Percentiles rank a stretch among this genome's conserved stretches.
phyloP scores from a whole-genome alignment of 2,888 invertebrate genomes.

The Cremastinae sp. region DNA sequence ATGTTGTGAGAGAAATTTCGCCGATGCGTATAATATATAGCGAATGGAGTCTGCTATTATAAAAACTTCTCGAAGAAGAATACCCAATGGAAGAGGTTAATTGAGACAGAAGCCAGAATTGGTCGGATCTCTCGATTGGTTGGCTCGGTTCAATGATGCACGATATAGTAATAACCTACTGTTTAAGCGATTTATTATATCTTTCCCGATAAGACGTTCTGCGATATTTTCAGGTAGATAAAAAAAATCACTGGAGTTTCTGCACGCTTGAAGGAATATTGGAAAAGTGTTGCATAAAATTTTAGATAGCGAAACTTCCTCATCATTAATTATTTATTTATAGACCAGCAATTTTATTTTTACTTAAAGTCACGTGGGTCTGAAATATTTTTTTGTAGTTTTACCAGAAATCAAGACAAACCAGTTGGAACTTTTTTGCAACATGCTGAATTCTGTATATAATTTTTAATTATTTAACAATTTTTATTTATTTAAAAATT shows the following conservation, averaged over 20 bases:
- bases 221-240: slow-evolving; percentile 28
- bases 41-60: slow-evolving; percentile 11
- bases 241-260: not conserved
- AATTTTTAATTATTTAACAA: too few species aligned
- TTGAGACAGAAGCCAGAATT: slow-evolving; percentile 18
- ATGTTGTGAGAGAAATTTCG: too few species aligned
- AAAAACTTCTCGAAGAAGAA: slow-evolving; percentile 5
- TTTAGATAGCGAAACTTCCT: too few species aligned
- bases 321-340: too few species aligned
- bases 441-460: too few species aligned
- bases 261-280: too few species aligned
- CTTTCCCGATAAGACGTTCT: slow-evolving; percentile 19
- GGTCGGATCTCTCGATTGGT: slow-evolving; percentile 23
- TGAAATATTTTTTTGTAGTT: too few species aligned
- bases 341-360: too few species aligned
- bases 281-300: not conserved
- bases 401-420: too few species aligned
- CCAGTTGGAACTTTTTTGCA: too few species aligned
- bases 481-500: too few species aligned
- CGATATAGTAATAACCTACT: slow-evolving; percentile 16
- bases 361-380: too few species aligned
- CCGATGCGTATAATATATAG: slow-evolving; percentile 28
- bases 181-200: slow-evolving; percentile 7
- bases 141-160: not conserved
- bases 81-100: slow-evolving; percentile 25